These are phyloP conservation scores for Herminia tarsipennalis DNA, from an alignment of 2,888 invertebrate species.

Conservation along the genomic window DNA sequence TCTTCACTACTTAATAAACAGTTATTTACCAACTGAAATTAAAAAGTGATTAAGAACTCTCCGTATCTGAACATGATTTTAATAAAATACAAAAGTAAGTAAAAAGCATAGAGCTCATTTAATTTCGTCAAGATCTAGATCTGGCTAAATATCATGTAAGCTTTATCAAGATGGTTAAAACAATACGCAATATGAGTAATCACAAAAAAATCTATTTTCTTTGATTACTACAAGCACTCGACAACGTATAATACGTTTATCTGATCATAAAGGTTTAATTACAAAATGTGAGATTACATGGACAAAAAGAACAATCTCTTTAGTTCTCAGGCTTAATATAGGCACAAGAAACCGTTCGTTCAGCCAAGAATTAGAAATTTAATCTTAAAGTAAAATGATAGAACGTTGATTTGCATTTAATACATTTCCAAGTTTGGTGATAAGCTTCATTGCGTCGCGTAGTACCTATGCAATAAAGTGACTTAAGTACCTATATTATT, in stretches of 20 bases:
- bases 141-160: slow-evolving; percentile 17
- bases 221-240: slow-evolving; percentile 31
- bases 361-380: slow-evolving; percentile 15
- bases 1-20: too few species aligned
- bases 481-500: too few species aligned
- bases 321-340: slow-evolving; percentile 28
- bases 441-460: too few species aligned
- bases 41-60: too few species aligned
- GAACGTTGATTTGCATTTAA: too few species aligned
- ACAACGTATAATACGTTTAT: slow-evolving; percentile 35
- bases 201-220: slow-evolving; percentile 22
- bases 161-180: slow-evolving; percentile 36
- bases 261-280: slow-evolving; percentile 40
- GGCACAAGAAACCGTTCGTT: slow-evolving; percentile 19
- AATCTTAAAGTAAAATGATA: too few species aligned
- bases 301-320: slow-evolving; percentile 18
- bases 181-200: slow-evolving; percentile 27
- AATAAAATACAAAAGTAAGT: too few species aligned
- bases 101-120: background rate
- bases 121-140: slow-evolving; percentile 15
- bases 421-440: too few species aligned
- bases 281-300: slow-evolving; percentile 26
- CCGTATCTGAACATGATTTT: background rate
- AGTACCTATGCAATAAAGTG: too few species aligned
- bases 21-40: too few species aligned